Evolutionary conservation across 2,888 invertebrate genomes (phyloP), one percentile per base, ranked within the genome.

Genomic region (Cosmorhoe ocellata): DNA sequence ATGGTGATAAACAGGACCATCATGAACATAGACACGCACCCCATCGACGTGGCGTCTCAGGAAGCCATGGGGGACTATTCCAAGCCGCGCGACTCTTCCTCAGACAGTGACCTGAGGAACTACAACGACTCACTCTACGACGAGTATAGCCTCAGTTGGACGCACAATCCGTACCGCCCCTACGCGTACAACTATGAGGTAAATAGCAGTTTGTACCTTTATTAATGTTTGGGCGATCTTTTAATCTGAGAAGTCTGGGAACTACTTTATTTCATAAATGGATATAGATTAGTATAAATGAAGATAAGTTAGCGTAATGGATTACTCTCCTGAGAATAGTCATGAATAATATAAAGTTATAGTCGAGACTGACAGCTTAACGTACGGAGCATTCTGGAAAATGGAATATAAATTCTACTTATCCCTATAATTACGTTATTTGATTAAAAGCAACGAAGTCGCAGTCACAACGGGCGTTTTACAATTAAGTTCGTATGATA

Each of bases 11-110:
- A 82, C 49, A 78, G 67, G 45, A 71, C 75, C 4, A 64, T 79
- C 13, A 52, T 82, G 39, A 78, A 71, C 50, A 68, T 70, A 31
- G 81, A 82, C 43, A 43, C 74, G 27, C 74, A 71, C 18, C 70
- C 72, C 5, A 61, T 78, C 3, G 82, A 82, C 51, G 61, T 75
- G n/a, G 73, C 74, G 12, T 80, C 84, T 4, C 81, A 81, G 36
- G 84, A 84, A 44, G 84, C 84, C 1, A 83, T 83, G 79, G 87
- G 84, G 3, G 87, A 85, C 54, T 81, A 76, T 55, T 75, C 79
- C 5, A 84, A 84, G 56, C 72, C 73, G 4, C 69, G 70, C n/a
- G 81, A 78, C 1, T 73, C 64, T 5, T 77, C 78, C 0, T 74
- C 79, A 0, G 84, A 84, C 47, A 77, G 74, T 51, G 85, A 84